Base-by-base conservation (phyloP, 2,888 invertebrate species). In the Leptogaster cylindrica region DNA sequence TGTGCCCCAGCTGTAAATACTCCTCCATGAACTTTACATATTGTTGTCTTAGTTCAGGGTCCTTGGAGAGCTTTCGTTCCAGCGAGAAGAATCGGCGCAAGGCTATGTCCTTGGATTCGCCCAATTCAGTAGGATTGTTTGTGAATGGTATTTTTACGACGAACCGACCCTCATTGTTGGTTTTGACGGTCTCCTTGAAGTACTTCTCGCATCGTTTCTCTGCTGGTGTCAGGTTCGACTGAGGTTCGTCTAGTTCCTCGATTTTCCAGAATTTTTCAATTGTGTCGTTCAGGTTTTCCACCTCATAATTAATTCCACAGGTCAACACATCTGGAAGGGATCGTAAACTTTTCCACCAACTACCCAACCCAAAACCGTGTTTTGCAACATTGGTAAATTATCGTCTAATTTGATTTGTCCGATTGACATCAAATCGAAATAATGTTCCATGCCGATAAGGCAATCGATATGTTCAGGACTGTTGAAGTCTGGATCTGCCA, bases 1-100 rank as follows among this genome's bases (percentile, higher is more conserved):
- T 75, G 28, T 74, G 73, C 44, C 66, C 68, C 61, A 71, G 44
- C 2, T 50, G n/a, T 12, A 61, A 23, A 28, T 74, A 73, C 55
- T 73, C 72, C 7, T 69, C 25, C 69, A 73, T 73, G 18, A 74
- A 73, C 10, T 70, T 16, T 6, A 31, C 14, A 58, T 74, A 74
- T 50, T 72, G 65, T 7, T 8, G 20, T 31, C 63, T 70, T 18
- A 73, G 25, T 33, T 55, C 23, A 8, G 66, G 50, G 28, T 72
- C 48, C 20, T 58, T 68, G n/a, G n/a, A 33, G 14, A 73, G 65
- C 50, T 68, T 70, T 28, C 63, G 51, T 70, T 73, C 72, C 16
- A 73, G 36, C 6, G 66, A 18, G 7, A 68, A 12, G 63, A 74
- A 72, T 33, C 71, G 41, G 28, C 64, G 65, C 61, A 67, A 7